These are phyloP conservation scores for Crocodylus rhombifer DNA, from an alignment of 2,797 vertebrate genomes.

Conservation along the genomic window DNA sequence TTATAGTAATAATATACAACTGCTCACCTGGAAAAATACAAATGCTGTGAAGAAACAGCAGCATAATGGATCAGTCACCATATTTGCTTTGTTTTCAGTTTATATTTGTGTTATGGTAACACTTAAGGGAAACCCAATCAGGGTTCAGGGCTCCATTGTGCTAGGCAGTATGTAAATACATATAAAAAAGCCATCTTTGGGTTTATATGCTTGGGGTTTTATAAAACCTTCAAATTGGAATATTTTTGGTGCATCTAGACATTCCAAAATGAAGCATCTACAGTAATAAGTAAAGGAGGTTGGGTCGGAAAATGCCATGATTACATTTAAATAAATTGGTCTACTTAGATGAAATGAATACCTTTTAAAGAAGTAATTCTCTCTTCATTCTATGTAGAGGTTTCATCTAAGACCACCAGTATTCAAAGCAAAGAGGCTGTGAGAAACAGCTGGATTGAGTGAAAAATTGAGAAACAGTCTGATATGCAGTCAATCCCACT, in stretches of 20 bases:
- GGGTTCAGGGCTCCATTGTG: background rate
- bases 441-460: conserved; percentile 77
- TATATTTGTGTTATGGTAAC: background rate
- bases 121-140: background rate
- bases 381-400: conserved; percentile 41
- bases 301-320: conserved; percentile 51
- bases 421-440: conserved; percentile 63
- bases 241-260: conserved; percentile 35
- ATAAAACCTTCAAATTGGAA: background rate
- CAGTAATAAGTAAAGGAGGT: conserved; percentile 12
- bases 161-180: background rate
- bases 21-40: background rate
- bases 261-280: conserved; percentile 16
- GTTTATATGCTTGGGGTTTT: background rate
- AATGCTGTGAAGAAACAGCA: background rate
- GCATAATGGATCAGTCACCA: background rate
- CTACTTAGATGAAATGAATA: conserved; percentile 64
- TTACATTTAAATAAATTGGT: conserved; percentile 69
- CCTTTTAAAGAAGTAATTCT: conserved; percentile 60
- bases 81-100: background rate
- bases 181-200: background rate
- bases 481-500: conserved; percentile 68
- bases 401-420: conserved; percentile 72
- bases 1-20: background rate
- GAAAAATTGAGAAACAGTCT: conserved; percentile 64